A percentile compares a stretch with the other conserved stretches of the same genome.
Conservation (phyloP, 2,888 invertebrate species). For the Gastracanthus pulcherrimus region DNA sequence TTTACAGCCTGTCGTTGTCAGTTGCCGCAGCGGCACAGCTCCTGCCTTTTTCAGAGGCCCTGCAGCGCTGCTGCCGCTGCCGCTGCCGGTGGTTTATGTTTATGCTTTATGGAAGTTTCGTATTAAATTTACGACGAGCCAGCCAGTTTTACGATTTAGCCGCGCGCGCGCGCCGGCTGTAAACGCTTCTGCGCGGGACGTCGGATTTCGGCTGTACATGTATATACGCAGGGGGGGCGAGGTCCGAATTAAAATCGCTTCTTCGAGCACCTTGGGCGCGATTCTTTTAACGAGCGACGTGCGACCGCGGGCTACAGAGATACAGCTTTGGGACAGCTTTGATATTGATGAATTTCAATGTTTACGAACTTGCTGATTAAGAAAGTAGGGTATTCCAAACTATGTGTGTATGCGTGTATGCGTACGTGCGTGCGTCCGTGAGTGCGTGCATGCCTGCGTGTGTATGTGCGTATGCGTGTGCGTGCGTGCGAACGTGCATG, state of each 20-base stretch:
- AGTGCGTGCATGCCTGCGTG: neutral
- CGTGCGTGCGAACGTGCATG: neutral
- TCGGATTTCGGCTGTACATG: no score
- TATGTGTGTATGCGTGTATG: no score
- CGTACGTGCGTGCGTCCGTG: no score
- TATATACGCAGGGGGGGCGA: no score
- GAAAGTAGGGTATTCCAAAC: no score
- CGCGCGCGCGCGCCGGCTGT: conserved; percentile 58
- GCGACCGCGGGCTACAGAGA: no score
- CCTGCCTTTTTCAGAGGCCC: conserved; percentile 9
- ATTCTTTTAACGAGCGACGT: neutral
- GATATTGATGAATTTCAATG: neutral
- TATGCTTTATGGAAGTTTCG: conserved; percentile 72
- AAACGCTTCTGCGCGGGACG: conserved; percentile 62
- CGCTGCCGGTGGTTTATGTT: conserved; percentile 64
- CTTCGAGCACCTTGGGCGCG: neutral
- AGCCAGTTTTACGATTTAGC: conserved; percentile 69
- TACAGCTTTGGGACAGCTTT: no score
- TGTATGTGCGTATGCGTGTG: no score
- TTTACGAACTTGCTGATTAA: no score
- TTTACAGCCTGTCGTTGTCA: conserved; percentile 63
- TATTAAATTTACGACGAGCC: conserved; percentile 73
- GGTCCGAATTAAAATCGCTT: conserved; percentile 69
- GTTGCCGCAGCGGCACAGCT: conserved; percentile 63
- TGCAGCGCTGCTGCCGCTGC: neutral